Conservation (phyloP, 2,888 invertebrate genomes). For the Bugulina stolonifera region DNA sequence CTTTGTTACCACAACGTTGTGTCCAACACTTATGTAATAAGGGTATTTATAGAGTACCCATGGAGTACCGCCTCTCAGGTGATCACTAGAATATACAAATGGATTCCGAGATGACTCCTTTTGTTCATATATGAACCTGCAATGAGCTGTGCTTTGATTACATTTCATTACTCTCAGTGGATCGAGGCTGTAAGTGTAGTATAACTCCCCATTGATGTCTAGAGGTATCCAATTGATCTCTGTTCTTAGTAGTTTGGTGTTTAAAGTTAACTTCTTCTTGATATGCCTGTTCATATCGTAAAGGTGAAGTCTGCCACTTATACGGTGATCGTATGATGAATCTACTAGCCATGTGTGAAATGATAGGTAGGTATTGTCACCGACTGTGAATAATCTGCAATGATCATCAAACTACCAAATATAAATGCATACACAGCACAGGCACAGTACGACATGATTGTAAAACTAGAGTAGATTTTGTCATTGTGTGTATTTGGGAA, state of each 20-base stretch:
- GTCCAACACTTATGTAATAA: conserved; percentile 36
- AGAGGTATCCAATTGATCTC: conserved; percentile 27
- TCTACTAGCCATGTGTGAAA: conserved; percentile 25
- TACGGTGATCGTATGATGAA: background rate
- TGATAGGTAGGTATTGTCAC: background rate
- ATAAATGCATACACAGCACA: too few relatives aligned
- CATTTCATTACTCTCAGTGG: conserved; percentile 35
- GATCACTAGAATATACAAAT: conserved; percentile 32
- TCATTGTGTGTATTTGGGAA: too few relatives aligned
- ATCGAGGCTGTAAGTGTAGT: conserved; percentile 36
- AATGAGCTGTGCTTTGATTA: conserved; percentile 25
- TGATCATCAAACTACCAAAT: too few relatives aligned
- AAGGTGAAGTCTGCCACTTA: conserved; percentile 16
- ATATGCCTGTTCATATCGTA: conserved; percentile 14
- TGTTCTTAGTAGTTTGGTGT: conserved; percentile 1
- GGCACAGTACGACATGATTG: too few relatives aligned
- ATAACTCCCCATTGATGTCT: conserved; percentile 31
- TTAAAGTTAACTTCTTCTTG: conserved; percentile 1
- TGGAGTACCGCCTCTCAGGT: conserved; percentile 36
- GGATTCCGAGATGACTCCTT: conserved; percentile 25
- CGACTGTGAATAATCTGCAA: conserved; percentile 14
- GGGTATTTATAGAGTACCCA: conserved; percentile 34
- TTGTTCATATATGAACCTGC: conserved; percentile 27
- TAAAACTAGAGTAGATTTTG: too few relatives aligned
- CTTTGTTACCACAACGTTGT: conserved; percentile 30